Evolutionary conservation across 2,113 vertebrate genomes (phyloP).

Genomic region (Clarias batrachus): DNA sequence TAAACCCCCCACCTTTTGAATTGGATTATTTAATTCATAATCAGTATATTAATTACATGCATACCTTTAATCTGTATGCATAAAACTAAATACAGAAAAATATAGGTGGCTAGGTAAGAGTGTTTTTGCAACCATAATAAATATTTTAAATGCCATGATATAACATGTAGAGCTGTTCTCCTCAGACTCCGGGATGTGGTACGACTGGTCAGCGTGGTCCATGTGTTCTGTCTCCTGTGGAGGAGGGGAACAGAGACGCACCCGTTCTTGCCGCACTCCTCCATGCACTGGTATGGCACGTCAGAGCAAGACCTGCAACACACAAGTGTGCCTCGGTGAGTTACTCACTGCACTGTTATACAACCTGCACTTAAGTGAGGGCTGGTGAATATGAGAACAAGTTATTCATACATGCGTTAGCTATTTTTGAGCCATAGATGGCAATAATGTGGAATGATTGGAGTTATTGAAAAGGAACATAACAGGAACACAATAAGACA

Average conservation of each 20-base stretch:
- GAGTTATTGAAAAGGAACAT: neutral
- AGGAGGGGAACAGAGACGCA: slow-evolving; percentile 70
- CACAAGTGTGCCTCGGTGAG: slow-evolving; percentile 79
- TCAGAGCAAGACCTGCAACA: slow-evolving; percentile 78
- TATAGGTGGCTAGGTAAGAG: neutral
- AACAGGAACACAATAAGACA: too few species aligned
- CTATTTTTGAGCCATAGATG: neutral
- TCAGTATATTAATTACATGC: neutral
- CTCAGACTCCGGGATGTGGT: slow-evolving; percentile 66
- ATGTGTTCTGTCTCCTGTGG: slow-evolving; percentile 67
- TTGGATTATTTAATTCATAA: neutral
- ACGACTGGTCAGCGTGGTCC: slow-evolving; percentile 71
- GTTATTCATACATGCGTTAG: neutral
- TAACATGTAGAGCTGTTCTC: slow-evolving; percentile 4
- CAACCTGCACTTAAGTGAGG: neutral
- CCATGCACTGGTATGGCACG: slow-evolving; percentile 62
- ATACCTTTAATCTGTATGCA: neutral
- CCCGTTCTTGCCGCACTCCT: slow-evolving; percentile 57
- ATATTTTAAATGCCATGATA: neutral
- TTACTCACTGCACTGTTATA: neutral
- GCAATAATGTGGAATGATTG: neutral
- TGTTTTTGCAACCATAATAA: neutral
- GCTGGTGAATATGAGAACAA: neutral
- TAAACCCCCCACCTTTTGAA: neutral
- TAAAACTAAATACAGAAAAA: neutral